Percentiles rank a stretch among this genome's conserved stretches.
These are phyloP conservation scores for Lamprotornis superbus DNA, from an alignment of 2,113 vertebrate genomes.

Conservation along the genomic window DNA sequence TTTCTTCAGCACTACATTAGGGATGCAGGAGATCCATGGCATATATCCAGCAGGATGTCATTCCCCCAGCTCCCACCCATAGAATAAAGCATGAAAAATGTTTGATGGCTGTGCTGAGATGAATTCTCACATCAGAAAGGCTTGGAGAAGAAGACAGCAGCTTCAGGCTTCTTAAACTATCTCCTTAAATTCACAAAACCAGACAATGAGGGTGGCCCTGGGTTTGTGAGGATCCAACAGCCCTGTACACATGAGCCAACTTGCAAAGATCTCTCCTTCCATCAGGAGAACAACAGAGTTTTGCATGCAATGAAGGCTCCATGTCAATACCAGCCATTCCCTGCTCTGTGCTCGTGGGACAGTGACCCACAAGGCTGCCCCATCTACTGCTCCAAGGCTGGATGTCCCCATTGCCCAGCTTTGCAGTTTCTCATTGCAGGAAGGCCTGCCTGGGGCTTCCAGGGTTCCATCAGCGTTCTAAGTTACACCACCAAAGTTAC, in stretches of 20 bases:
- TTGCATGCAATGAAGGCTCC: not conserved
- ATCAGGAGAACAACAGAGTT: not conserved
- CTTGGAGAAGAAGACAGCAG: not conserved
- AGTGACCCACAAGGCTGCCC: not conserved
- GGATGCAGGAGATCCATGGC: not conserved
- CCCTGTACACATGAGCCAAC: accelerated
- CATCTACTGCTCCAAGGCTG: not conserved
- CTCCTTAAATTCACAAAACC: not conserved
- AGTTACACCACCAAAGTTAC: accelerated
- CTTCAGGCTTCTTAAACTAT: not conserved
- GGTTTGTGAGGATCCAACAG: accelerated
- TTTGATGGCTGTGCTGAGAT: not conserved
- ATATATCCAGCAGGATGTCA: not conserved
- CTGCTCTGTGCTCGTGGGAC: not conserved
- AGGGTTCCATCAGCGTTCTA: not conserved
- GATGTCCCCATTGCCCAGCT: accelerated
- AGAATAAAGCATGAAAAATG: not conserved
- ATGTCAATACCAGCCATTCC: accelerated
- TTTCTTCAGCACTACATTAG: accelerated
- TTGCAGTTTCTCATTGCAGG: not conserved
- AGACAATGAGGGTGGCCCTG: not conserved
- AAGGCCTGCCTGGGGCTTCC: not conserved
- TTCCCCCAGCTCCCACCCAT: not conserved
- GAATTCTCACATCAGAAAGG: not conserved
- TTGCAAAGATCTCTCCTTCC: not conserved